Conservation (phyloP, 2,797 vertebrate species). For the Myripristis jacobus region DNA sequence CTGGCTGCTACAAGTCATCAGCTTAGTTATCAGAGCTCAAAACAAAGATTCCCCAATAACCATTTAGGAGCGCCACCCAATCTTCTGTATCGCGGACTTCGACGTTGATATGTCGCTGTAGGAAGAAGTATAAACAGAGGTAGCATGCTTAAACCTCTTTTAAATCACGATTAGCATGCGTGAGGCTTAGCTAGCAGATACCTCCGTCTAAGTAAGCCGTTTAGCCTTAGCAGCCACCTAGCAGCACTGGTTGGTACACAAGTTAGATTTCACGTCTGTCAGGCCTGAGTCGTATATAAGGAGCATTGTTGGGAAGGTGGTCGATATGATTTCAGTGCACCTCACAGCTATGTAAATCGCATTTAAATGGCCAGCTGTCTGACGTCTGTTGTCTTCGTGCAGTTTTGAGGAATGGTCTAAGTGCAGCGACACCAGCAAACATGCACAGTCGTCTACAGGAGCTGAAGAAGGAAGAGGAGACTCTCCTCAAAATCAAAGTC, state of each 20-base stretch:
- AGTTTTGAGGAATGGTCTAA: conserved; percentile 80
- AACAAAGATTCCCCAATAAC: conserved; percentile 23
- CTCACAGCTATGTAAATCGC: neutral
- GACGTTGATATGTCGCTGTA: conserved; percentile 51
- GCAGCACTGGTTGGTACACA: neutral
- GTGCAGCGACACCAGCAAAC: conserved; percentile 59
- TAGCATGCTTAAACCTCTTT: conserved; percentile 13
- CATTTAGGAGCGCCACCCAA: neutral
- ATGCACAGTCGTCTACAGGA: conserved; percentile 89
- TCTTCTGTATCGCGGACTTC: neutral
- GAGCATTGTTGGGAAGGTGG: neutral
- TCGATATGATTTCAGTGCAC: too few relatives aligned
- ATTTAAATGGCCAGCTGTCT: too few relatives aligned
- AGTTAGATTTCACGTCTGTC: neutral
- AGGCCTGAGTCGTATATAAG: neutral
- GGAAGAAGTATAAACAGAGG: conserved; percentile 44
- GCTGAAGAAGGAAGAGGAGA: conserved; percentile 89
- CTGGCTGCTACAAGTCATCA: conserved; percentile 42
- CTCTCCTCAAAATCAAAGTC: conserved; percentile 88
- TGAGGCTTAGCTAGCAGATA: neutral
- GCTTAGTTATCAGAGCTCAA: neutral
- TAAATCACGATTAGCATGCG: neutral
- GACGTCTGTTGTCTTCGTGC: neutral
- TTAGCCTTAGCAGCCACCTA: conserved; percentile 20
- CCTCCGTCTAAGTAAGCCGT: conserved; percentile 5